phyloP scores from a whole-genome alignment of 2,113 vertebrate genomes.

The Actenoides hombroni region DNA sequence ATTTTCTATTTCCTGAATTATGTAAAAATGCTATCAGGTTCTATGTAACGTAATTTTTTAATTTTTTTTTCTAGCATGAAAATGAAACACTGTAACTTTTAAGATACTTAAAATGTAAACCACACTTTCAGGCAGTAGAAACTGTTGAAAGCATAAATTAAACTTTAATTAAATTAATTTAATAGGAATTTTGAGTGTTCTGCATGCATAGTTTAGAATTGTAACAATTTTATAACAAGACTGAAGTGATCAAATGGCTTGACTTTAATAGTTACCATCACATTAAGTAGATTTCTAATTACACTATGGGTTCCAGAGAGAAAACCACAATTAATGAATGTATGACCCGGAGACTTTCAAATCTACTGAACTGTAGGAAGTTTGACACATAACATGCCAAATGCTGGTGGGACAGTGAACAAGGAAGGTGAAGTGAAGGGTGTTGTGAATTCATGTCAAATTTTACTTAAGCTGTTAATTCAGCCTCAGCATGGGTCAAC shows the following conservation, averaged over 20 bases:
- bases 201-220: slow-evolving; percentile 42
- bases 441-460: background rate
- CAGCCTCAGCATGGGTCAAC: background rate
- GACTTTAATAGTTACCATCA: slow-evolving; percentile 49
- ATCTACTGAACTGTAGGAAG: slow-evolving; percentile 24
- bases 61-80: background rate
- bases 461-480: background rate
- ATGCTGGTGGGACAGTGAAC: background rate
- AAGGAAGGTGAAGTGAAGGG: background rate
- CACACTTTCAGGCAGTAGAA: background rate
- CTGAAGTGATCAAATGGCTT: slow-evolving; percentile 27
- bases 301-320: slow-evolving; percentile 34
- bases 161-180: slow-evolving; percentile 64
- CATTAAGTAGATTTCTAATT: slow-evolving; percentile 64
- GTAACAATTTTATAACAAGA: slow-evolving; percentile 49
- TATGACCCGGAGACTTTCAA: slow-evolving; percentile 42
- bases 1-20: background rate
- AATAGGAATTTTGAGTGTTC: slow-evolving; percentile 55
- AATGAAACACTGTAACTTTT: background rate
- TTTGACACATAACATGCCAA: background rate
- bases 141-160: slow-evolving; percentile 41
- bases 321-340: slow-evolving; percentile 53
- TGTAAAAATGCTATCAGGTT: background rate
- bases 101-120: background rate
- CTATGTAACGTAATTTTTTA: background rate